Base-by-base conservation (phyloP, 2,888 invertebrate genomes). In the Elmis aenea region DNA sequence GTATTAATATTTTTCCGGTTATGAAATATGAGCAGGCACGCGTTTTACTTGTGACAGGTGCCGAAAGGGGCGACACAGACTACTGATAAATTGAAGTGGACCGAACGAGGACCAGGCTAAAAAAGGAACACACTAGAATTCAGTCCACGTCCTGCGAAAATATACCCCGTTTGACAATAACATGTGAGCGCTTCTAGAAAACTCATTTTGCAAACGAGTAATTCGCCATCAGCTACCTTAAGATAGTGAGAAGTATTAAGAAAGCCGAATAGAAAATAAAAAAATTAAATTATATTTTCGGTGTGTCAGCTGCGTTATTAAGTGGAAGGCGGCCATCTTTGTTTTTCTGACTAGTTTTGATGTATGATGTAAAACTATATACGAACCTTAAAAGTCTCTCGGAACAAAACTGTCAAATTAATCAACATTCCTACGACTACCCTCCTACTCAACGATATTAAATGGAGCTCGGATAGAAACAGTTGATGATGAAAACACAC, bases 71-170 rank as follows among this genome's bases (percentile, higher is more conserved):
- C 59, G 60, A 59, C 60, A 58, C 53, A 57, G 55, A 54, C 57
- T 45, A 49, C 58, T 65, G 62, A 65, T 64, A 65, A 65, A 65
- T 65, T 65, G 63, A 59, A 58, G 52, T 58, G 60, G 59, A 62
- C 59, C 50, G 50, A 47, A 45, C 38, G 45, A 46, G 47, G 45
- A 40, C 44, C 38, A 37, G 44, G 40, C 45, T 48, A 34, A 42
- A 45, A 48, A 47, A 48, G 46, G 46, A 46, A 33, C 42, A 38
- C 14, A 42, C 56, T 54, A 54, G 54, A 54, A 64, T 64, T 64
- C 63, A 57, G 61, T 64, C 54, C 62, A 64, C 63, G 62, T 62
- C 53, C 46, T 50, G 52, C 51, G 57, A 61, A 59, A 61, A 62
- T 61, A 54, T 58, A 61, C 57, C 55, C 54, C 55, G 53, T 51